Conservation (phyloP, 2,113 vertebrate genomes). For the Nothobranchius kuhntae region DNA sequence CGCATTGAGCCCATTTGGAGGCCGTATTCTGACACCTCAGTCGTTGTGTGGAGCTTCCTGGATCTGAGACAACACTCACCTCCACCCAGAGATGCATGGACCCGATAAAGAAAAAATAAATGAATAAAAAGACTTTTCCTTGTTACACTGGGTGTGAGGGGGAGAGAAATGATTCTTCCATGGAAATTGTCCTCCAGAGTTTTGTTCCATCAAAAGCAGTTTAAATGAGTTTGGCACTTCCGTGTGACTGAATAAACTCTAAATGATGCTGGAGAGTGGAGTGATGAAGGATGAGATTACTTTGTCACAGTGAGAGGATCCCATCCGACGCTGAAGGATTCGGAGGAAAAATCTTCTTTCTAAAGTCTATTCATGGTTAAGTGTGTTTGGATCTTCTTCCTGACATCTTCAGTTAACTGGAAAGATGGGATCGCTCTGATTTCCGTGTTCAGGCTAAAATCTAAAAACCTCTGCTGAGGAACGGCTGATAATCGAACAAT, state of each 20-base stretch:
- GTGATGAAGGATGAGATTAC: slow-evolving; percentile 17
- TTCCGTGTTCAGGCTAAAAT: too few relatives aligned
- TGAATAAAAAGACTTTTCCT: slow-evolving; percentile 41
- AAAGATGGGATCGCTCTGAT: too few relatives aligned
- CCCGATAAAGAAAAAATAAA: too few relatives aligned
- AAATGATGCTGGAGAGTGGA: neutral
- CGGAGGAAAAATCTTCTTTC: slow-evolving; percentile 9
- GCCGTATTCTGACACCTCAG: slow-evolving; percentile 13
- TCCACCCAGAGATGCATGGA: slow-evolving; percentile 15
- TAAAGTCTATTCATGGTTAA: neutral
- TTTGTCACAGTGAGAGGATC: slow-evolving; percentile 18
- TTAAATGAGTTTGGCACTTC: too few relatives aligned
- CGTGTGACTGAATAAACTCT: too few relatives aligned
- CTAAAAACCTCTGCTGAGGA: too few relatives aligned
- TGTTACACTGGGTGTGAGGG: slow-evolving; percentile 45
- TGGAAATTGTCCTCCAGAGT: slow-evolving; percentile 23
- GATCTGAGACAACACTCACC: slow-evolving; percentile 44
- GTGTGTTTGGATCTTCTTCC: slow-evolving; percentile 3
- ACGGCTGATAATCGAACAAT: too few relatives aligned
- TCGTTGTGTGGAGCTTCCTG: slow-evolving; percentile 41
- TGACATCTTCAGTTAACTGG: slow-evolving; percentile 1
- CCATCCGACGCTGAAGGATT: slow-evolving; percentile 1
- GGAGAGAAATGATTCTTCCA: slow-evolving; percentile 39
- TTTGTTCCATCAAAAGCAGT: too few relatives aligned
- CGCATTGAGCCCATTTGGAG: slow-evolving; percentile 21